Conservation (phyloP, 2,113 vertebrate species). For the Melanocharis versteri region DNA sequence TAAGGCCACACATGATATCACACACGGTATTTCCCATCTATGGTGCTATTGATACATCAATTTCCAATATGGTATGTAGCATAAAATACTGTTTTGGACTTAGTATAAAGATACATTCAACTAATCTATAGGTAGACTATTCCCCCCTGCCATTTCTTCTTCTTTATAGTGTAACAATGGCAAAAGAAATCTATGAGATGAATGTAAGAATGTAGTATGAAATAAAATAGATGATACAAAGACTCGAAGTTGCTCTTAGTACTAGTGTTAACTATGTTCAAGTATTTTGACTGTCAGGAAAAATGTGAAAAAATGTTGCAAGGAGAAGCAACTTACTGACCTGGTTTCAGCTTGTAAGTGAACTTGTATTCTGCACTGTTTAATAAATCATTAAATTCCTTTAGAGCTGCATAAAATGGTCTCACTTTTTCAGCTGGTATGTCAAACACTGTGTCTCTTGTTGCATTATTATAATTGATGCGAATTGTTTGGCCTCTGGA, state of each 20-base stretch:
- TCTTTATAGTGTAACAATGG: not conserved
- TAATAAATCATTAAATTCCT: conserved; percentile 82
- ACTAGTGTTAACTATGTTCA: not conserved
- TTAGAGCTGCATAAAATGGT: conserved; percentile 87
- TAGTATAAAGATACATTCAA: not conserved
- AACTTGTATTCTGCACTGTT: conserved; percentile 78
- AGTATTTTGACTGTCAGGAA: not conserved
- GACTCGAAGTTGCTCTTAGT: not conserved
- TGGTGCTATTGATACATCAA: not conserved
- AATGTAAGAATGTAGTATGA: not conserved
- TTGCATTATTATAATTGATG: conserved; percentile 93
- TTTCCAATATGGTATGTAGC: not conserved
- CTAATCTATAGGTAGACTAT: not conserved
- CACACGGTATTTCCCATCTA: not conserved
- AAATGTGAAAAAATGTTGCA: not conserved
- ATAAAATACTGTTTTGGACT: not conserved
- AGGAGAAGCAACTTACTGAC: conserved; percentile 70
- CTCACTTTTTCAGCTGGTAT: conserved; percentile 84
- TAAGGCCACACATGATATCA: not conserved
- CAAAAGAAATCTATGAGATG: not conserved
- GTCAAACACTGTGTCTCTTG: conserved; percentile 88
- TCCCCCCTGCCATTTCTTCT: accelerated
- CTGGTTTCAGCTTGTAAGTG: conserved; percentile 87
- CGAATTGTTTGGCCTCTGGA: conserved; percentile 73
- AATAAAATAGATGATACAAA: not conserved